Base-by-base conservation (phyloP, 2,888 invertebrate species). In the Athalia circularis region DNA sequence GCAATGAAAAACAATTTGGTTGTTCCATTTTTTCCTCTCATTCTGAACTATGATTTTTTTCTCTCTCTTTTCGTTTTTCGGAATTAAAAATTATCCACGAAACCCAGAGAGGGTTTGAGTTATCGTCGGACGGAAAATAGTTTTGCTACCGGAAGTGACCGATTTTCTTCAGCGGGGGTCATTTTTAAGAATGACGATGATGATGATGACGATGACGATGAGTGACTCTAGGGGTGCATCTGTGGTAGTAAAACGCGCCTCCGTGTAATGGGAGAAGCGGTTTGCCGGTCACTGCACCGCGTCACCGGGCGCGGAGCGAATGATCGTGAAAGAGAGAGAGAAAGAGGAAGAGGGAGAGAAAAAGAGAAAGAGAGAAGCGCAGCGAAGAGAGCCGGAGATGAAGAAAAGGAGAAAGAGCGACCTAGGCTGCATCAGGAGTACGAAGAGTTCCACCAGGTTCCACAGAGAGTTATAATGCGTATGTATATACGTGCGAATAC, bases 231-330 rank as follows among this genome's bases (percentile, higher is more conserved):
- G 81, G 79, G 82, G 80, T 80, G 79, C 77, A 77, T 77, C 70
- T 80, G 79, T 81, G 80, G 83, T 80, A 82, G 83, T 81, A 83
- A 84, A 82, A 67, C 57, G 82, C 81, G 82, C 5, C 83, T 82
- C 81, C 81, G 85, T 85, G 85, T 85, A 85, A 87, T 87, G 86
- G 86, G 85, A 86, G 87, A 88, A 88, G 87, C 87, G 87, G 88
- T 88, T 88, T 87, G 86, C 88, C 87, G 87, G 86, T 86, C 88
- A 87, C 87, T 87, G 87, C 87, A 87, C 87, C 85, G 87, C 85
- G 84, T 85, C 84, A 85, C 82, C 84, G 83, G 83, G 83, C 80
- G 78, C 81, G 82, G 81, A 84, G 29, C 29, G 83, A 67, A 65
- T 47, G 48, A 65, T 65, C 48, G 52, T 29, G 68, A n/a, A 54